Evolutionary conservation across 2,797 vertebrate genomes (phyloP), one percentile per base, ranked within the genome.

Genomic region (Chaenodraco wilsoni): DNA sequence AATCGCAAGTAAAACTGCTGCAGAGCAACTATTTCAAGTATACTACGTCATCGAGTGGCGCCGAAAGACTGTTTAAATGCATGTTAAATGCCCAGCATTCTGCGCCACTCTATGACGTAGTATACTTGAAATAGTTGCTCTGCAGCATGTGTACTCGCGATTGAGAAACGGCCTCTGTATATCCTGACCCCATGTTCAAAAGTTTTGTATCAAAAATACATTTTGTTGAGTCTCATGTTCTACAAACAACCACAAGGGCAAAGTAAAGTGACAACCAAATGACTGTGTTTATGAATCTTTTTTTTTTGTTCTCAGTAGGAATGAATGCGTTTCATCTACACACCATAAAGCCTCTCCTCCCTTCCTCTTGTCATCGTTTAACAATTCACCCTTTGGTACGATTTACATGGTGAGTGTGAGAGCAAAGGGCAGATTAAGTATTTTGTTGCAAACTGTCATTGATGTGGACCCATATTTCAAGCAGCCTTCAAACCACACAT

Each of bases 321-420:
- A 77, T 81, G 23, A 40, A 58, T 62, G 61, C 0, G 3, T 72
- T 65, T 76, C 69, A 76, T 59, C 70, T 31, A 58, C 40, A 65
- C 72, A 72, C 44, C n/a, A 73, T 69, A 62, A 75, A 59, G 69
- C 44, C 14, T 77, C 81, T 61, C 79, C 84, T 14, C 76, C 84
- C 84, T 83, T 80, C 65, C 65, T 72, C 59, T 46, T 78, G 69
- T 84, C 79, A 56, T 62, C 59, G 54, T 69, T 78, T 51, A 84
- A 86, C 84, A 75, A 61, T 79, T 79, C 31, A 46, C 43, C 62
- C 41, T 66, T 56, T 43, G 66, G 7, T 49, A 15, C 69, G 76
- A 90, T 85, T 88, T 86, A 91, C 72, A 41, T 55, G 71, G 58
- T 76, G 79, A 82, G 49, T 33, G 52, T 78, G 76, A 81, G 74